Evolutionary conservation across 2,113 vertebrate species (phyloP).

Genomic region (Amblyopsis rosae): DNA sequence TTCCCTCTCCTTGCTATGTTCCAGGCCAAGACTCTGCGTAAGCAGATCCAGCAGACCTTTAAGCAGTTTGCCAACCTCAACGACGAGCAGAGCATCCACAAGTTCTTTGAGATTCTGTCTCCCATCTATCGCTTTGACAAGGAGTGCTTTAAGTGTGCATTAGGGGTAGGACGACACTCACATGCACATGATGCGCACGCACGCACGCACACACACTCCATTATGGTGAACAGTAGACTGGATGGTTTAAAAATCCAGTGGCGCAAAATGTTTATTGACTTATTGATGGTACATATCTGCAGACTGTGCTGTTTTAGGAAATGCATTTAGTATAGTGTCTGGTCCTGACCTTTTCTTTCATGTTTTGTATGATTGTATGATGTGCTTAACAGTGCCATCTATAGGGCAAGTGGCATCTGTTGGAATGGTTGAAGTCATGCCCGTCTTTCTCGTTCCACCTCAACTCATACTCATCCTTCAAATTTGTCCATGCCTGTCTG

Average conservation of each 20-base stretch:
- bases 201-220: neutral
- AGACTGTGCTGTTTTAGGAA: too few relatives aligned
- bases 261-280: too few relatives aligned
- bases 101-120: slow-evolving; percentile 96
- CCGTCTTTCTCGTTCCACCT: neutral
- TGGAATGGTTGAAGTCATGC: neutral
- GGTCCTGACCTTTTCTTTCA: neutral
- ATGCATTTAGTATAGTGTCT: too few relatives aligned
- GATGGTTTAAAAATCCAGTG: neutral
- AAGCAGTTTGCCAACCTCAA: slow-evolving; percentile 96
- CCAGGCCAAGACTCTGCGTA: slow-evolving; percentile 94
- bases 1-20: neutral
- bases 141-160: slow-evolving; percentile 98
- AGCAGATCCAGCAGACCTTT: slow-evolving; percentile 97
- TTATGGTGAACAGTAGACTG: neutral
- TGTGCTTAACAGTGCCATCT: neutral
- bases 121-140: slow-evolving; percentile 97
- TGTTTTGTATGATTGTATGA: neutral
- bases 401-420: neutral
- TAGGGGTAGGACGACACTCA: slow-evolving; percentile 81
- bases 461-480: neutral
- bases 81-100: slow-evolving; percentile 96
- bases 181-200: too few relatives aligned
- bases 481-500: neutral
- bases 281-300: too few relatives aligned